Base-by-base conservation (phyloP, 2,888 invertebrate species). In the Yponomeuta sedellus region DNA sequence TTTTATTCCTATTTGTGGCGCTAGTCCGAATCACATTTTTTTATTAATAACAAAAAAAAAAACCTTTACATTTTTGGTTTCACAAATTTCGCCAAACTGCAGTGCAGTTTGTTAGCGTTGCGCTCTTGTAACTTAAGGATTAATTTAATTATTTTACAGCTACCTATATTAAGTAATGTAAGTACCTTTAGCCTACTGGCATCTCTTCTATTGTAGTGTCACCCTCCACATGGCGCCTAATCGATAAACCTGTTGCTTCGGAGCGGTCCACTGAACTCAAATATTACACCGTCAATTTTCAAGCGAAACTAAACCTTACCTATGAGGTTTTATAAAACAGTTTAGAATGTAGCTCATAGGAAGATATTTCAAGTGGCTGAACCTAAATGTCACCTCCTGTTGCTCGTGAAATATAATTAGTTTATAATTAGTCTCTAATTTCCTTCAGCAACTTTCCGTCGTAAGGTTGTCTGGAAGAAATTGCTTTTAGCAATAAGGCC, bases 191-290 rank as follows among this genome's bases (percentile, higher is more conserved):
- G 20, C n/a, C 3, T 58, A 4, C n/a, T 58, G 34, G 12, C 11
- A 19, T n/a, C 58, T 58, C 10, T 19, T 58, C 10, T 58, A 2
- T 58, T 58, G 2, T 10, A 3, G n/a, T 58, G 58, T 4, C 58
- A 58, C n/a, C 22, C 67, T 64, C 61, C 80, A 85, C 83, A 79
- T 81, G 85, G 79, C 84, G 81, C 75, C 70, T 68, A 73, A 80
- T 83, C 83, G 73, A 83, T 83, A 75, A 71, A 83, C 85, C 79
- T 84, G 85, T 83, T 84, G 82, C 80, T 70, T 69, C 61, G 69
- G 73, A 71, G 72, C 73, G 81, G 74, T 79, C 84, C 72, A 82
- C 75, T 84, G 77, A 82, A 83, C 83, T 80, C 76, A 75, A 75
- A 77, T 68, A 59, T 25, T 59, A 59, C 44, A 64, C 64, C 66